Conservation (phyloP, 1,140 invertebrate species). For the Pseudomyrmex flavicornis region DNA sequence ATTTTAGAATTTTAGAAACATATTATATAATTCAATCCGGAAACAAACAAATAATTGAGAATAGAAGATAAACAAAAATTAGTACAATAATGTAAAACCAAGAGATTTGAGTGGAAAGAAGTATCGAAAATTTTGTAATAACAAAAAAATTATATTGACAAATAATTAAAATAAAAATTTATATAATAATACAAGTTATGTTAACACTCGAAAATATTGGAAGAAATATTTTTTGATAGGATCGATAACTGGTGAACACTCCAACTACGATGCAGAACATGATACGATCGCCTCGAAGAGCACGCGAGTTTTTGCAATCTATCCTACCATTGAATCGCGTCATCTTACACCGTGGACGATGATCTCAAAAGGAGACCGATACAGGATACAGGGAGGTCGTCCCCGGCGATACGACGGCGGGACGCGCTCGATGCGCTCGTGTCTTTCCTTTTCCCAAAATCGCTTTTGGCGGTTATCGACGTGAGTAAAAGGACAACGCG, state of each 20-base stretch:
- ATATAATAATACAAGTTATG: no score
- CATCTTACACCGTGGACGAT: slow-evolving; percentile 68
- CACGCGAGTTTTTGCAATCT: slow-evolving; percentile 66
- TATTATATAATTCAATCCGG: background rate
- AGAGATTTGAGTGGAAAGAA: background rate
- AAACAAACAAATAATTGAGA: background rate
- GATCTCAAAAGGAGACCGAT: slow-evolving; percentile 55
- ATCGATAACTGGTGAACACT: slow-evolving; percentile 18
- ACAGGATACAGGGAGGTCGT: slow-evolving; percentile 63
- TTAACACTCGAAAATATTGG: background rate
- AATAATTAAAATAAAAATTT: background rate
- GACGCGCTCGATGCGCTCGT: slow-evolving; percentile 24
- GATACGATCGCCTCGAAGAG: slow-evolving; percentile 59
- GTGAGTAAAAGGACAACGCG: slow-evolving; percentile 38
- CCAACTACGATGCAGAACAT: slow-evolving; percentile 48
- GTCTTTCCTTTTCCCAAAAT: slow-evolving; percentile 17
- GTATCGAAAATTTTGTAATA: no score
- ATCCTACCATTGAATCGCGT: slow-evolving; percentile 71
- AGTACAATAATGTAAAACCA: background rate
- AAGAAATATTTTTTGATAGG: background rate
- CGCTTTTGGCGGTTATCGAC: slow-evolving; percentile 45
- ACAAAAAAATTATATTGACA: background rate
- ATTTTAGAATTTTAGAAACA: background rate
- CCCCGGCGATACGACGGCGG: slow-evolving; percentile 20
- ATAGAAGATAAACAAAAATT: background rate